Percentiles rank a stretch among this genome's conserved stretches.
Conservation (phyloP, 2,797 vertebrate species). For the Crocidura indochinensis region DNA sequence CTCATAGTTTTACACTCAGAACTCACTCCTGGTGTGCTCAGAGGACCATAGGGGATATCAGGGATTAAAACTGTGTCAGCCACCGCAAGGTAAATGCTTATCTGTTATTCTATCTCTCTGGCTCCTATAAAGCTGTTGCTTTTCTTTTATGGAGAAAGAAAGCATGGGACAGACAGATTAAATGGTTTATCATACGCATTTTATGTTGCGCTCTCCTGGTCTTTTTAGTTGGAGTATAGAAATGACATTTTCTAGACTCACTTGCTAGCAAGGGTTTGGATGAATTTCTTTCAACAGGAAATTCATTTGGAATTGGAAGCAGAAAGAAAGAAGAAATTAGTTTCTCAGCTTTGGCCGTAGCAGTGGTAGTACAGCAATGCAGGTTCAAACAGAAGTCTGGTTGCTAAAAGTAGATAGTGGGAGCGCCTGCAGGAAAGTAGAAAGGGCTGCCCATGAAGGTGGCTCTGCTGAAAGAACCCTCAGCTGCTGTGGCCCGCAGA, state of each 20-base stretch:
- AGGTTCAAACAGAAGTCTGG: background rate
- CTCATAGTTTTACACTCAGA: too few species aligned
- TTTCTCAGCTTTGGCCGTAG: background rate
- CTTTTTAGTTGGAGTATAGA: background rate
- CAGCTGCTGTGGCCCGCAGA: background rate
- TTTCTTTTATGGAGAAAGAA: background rate
- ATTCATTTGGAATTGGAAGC: background rate
- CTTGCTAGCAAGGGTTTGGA: background rate
- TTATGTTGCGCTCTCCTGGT: background rate
- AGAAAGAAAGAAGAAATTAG: background rate
- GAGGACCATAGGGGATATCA: too few species aligned
- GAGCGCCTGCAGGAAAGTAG: too few species aligned
- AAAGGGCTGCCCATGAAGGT: rapidly evolving
- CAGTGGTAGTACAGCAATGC: too few species aligned
- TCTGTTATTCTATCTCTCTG: too few species aligned
- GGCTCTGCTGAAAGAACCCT: too few species aligned
- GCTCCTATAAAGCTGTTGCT: background rate
- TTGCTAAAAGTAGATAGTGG: too few species aligned
- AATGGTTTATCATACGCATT: background rate
- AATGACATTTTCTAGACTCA: background rate
- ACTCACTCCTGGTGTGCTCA: too few species aligned
- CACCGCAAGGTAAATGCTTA: too few species aligned
- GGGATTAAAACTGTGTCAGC: too few species aligned
- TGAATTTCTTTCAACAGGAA: background rate
- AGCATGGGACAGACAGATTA: background rate